Evolutionary conservation across 2,888 invertebrate species (phyloP).

Genomic region (Myathropa florea): DNA sequence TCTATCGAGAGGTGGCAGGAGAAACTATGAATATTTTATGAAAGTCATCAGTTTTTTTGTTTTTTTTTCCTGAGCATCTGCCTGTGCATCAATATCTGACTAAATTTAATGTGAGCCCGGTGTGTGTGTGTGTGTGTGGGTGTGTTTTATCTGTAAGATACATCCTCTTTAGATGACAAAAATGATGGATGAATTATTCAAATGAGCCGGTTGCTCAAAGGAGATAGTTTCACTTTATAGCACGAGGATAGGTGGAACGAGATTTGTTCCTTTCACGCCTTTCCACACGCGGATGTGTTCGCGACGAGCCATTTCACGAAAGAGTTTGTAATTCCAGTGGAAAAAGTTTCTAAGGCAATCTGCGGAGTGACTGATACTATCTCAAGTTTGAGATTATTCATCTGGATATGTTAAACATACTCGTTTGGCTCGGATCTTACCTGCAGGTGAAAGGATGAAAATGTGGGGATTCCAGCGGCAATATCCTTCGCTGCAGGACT

Average conservation of each 20-base stretch:
- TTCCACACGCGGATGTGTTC: not conserved
- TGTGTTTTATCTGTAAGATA: not conserved
- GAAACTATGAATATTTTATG: slow-evolving; percentile 20
- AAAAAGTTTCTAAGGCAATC: not conserved
- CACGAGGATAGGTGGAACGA: too few species aligned
- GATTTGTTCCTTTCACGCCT: not conserved
- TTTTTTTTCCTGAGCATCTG: not conserved
- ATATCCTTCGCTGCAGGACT: too few species aligned
- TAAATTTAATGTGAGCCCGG: not conserved
- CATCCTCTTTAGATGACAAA: not conserved
- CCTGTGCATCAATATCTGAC: not conserved
- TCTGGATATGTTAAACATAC: not conserved
- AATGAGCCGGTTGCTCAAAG: not conserved
- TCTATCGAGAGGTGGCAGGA: not conserved
- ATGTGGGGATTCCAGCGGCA: not conserved
- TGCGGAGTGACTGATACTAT: not conserved
- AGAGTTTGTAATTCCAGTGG: not conserved
- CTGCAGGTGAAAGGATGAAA: not conserved
- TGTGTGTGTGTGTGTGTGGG: not conserved
- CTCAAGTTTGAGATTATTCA: not conserved
- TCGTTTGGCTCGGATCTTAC: not conserved
- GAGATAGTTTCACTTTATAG: not conserved
- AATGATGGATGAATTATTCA: slow-evolving; percentile 3
- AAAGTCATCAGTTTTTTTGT: not conserved
- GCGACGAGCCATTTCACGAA: not conserved